These are phyloP conservation scores for Falco rusticolus DNA, from an alignment of 2,797 vertebrate species.

Conservation along the genomic window DNA sequence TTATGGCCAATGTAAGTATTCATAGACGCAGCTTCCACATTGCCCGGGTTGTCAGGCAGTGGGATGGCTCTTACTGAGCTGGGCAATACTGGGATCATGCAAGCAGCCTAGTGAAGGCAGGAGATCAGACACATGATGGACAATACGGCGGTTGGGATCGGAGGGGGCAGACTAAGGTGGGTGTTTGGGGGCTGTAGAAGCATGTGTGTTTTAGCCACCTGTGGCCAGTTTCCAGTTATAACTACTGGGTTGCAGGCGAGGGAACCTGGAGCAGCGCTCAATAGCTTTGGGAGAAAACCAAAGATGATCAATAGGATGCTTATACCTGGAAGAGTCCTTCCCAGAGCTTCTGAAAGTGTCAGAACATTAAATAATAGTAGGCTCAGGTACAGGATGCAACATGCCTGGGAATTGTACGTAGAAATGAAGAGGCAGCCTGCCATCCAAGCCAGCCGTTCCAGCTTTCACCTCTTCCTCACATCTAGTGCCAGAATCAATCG, in stretches of 20 bases:
- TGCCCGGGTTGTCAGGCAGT: not conserved
- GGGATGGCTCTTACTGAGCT: not conserved
- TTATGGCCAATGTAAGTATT: not conserved
- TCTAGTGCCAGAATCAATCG: not conserved
- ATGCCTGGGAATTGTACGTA: not conserved
- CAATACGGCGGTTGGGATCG: not conserved
- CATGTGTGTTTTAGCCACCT: not conserved
- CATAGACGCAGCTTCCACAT: not conserved
- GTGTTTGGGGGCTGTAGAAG: not conserved
- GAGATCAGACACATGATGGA: not conserved
- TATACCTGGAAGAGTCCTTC: not conserved
- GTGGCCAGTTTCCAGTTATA: not conserved
- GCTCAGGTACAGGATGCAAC: not conserved
- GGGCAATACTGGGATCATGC: accelerated
- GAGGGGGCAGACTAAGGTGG: not conserved
- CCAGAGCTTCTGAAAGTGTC: not conserved
- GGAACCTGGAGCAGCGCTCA: not conserved
- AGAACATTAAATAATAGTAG: not conserved
- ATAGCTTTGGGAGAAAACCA: not conserved
- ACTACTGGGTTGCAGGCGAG: not conserved
- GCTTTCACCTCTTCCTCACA: not conserved
- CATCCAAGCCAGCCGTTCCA: not conserved
- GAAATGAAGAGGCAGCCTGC: not conserved
- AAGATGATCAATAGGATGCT: not conserved
- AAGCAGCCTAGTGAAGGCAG: not conserved